Percentiles rank a stretch among this genome's conserved stretches.
Conservation (phyloP, 2,797 vertebrate species). For the Myotis daubentonii region DNA sequence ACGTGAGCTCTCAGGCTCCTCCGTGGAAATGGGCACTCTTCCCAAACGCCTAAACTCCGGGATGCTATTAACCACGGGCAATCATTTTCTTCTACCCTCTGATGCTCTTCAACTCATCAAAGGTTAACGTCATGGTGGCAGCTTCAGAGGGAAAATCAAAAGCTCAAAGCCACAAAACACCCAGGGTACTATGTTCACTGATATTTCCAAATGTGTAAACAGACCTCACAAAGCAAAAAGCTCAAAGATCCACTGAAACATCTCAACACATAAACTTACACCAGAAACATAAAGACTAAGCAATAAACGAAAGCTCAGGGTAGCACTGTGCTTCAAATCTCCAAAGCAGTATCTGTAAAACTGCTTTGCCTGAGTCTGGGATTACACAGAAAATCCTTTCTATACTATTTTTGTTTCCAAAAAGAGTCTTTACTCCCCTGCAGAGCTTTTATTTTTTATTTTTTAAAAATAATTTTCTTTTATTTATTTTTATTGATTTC, state of each 20-base stretch:
- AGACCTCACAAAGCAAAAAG: slow-evolving; percentile 55
- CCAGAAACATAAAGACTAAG: slow-evolving; percentile 48
- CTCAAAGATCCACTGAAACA: slow-evolving; percentile 16
- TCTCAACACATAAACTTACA: slow-evolving; percentile 46
- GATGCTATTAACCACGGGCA: slow-evolving; percentile 37
- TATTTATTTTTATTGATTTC: neutral
- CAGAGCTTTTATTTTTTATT: neutral
- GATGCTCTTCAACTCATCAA: slow-evolving; percentile 24
- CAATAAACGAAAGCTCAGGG: neutral
- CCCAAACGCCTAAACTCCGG: slow-evolving; percentile 48
- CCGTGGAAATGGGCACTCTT: slow-evolving; percentile 8
- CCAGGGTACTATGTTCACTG: neutral
- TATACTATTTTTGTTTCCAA: neutral
- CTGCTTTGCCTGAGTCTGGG: neutral
- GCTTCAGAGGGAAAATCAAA: slow-evolving; percentile 65
- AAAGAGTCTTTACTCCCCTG: neutral
- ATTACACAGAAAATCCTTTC: neutral
- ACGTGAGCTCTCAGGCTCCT: slow-evolving; percentile 36
- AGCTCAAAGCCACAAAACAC: slow-evolving; percentile 31
- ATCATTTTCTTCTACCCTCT: slow-evolving; percentile 63
- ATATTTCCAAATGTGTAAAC: slow-evolving; percentile 37
- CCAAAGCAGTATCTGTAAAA: neutral
- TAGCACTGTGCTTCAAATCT: neutral
- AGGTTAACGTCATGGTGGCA: neutral
- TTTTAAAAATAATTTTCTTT: neutral